Evolutionary conservation across 2,113 vertebrate genomes (phyloP), one percentile per base, ranked within the genome.

Genomic region (Neotoma lepida): DNA sequence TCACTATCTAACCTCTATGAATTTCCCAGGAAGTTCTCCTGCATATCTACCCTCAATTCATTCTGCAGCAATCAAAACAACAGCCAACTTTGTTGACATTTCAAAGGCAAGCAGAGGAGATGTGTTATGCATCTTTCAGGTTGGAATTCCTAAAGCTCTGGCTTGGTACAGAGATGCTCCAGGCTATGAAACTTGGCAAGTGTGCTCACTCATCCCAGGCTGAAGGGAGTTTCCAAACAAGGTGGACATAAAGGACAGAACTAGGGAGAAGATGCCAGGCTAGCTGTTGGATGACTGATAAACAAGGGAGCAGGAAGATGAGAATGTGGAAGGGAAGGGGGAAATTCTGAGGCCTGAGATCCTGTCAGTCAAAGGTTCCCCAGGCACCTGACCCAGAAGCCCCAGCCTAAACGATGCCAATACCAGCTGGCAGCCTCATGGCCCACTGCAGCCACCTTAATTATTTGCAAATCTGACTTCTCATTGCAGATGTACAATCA

Each of bases 381-480:
- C 13, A 66, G 92, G 91, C 58, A 66, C 33, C 24, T 28, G 0
- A 58, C 84, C 63, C 85, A 81, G 71, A 95, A 93, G 68, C 77
- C 80, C 86, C 61, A 90, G 13, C 28, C 84, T 82, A 89, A 88
- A 85, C 3, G n/a, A 76, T 91, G 89, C 94, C 91, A 93, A 86
- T 80, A 90, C 88, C 96, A 94, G 80, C 91, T 93, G 95, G 78
- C 71, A 93, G 33, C 71, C 96, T 78, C 76, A 86, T 66, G 82
- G 70, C 35, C 91, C 71, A 88, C 88, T 97, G 93, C 84, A 91
- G 94, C 84, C 87, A 86, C 81, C 35, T 18, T 56, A 66, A 81
- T 93, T 94, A 94, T 85, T 88, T 93, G 93, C 80, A 95, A 95
- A 82, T 78, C 88, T 93, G 93, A 96, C 91, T 93, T 94, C 41